Base-by-base conservation (phyloP, 2,888 invertebrate species). In the Sesia apiformis region DNA sequence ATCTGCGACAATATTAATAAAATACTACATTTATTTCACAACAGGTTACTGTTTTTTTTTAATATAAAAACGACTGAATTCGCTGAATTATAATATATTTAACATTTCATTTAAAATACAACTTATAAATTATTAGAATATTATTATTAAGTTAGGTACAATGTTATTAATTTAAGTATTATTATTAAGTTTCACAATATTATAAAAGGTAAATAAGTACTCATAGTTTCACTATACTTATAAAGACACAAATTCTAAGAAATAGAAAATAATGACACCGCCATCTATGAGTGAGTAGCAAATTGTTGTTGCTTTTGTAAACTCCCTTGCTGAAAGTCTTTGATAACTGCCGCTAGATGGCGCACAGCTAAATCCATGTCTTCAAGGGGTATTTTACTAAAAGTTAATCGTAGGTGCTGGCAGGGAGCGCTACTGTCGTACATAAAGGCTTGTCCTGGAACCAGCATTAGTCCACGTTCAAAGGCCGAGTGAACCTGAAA, bases 401-500 rank as follows among this genome's bases (percentile, higher is more conserved):
- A 96, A 0, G 95, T 93, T 43, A 94, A 91, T 53, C 96, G 83
- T 53, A 96, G 78, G 70, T 93, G 93, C 51, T 91, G 92, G 63
- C 93, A 93, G 6, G 93, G 92, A 57, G 90, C 84, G 46, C 80
- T 79, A 0, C 90, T 84, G 74, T 94, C 92, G 53, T 90, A 90
- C 76, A 91, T 91, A 74, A 95, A 96, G 0, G 93, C 93, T 58
- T 93, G 93, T 0, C 96, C 96, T 0, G 96, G 96, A 0, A 93
- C 91, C 61, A 95, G 80, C 70, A 93, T 91, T 2, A 95, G 91
- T 5, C 94, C 92, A 56, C 93, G 92, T 54, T 91, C 85, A 38
- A 93, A 75, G 0, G 94, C 95, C 53, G 93, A 91, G 53, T 79
- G 68, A 59, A 85, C 84, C 87, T 87, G 68, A 0, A 63, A 63